These are phyloP conservation scores for Antitype chi DNA, from an alignment of 2,888 invertebrate species.

Conservation along the genomic window DNA sequence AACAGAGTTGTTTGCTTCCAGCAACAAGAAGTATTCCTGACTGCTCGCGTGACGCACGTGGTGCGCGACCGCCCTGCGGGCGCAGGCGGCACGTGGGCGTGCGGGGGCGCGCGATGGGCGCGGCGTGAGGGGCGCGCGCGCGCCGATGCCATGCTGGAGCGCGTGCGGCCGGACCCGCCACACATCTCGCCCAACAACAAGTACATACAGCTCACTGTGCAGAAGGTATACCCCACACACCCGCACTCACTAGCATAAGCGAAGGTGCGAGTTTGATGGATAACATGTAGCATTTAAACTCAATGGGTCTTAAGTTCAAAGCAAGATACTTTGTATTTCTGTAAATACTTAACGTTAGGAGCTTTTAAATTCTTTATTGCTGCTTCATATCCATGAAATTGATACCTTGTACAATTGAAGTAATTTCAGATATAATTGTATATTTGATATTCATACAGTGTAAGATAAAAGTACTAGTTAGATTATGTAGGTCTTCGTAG, in stretches of 20 bases:
- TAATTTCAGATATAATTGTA: conserved; percentile 5
- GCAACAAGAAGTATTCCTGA: conserved; percentile 92
- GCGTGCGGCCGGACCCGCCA: conserved; percentile 90
- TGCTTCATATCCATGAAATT: conserved; percentile 57
- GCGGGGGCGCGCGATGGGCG: conserved; percentile 67
- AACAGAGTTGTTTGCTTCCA: conserved; percentile 73
- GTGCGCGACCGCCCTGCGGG: conserved; percentile 82
- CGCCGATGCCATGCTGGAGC: conserved; percentile 95
- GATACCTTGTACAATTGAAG: conserved; percentile 27
- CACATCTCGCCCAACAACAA: conserved; percentile 73
- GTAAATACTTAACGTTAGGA: conserved; percentile 30
- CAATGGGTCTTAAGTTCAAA: not conserved
- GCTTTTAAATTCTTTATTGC: conserved; percentile 43
- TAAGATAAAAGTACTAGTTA: conserved; percentile 25
- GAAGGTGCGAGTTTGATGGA: conserved; percentile 57
- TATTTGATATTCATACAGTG: conserved; percentile 42
- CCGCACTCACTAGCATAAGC: conserved; percentile 7
- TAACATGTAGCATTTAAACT: conserved; percentile 41
- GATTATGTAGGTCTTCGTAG: conserved; percentile 52
- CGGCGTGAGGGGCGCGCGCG: conserved; percentile 87
- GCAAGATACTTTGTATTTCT: conserved; percentile 8
- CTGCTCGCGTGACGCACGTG: conserved; percentile 91
- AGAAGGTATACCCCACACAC: conserved; percentile 77
- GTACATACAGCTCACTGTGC: conserved; percentile 83
- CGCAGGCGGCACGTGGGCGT: conserved; percentile 48